Conservation (phyloP, 2,797 vertebrate genomes). For the Chrysocyon brachyurus region DNA sequence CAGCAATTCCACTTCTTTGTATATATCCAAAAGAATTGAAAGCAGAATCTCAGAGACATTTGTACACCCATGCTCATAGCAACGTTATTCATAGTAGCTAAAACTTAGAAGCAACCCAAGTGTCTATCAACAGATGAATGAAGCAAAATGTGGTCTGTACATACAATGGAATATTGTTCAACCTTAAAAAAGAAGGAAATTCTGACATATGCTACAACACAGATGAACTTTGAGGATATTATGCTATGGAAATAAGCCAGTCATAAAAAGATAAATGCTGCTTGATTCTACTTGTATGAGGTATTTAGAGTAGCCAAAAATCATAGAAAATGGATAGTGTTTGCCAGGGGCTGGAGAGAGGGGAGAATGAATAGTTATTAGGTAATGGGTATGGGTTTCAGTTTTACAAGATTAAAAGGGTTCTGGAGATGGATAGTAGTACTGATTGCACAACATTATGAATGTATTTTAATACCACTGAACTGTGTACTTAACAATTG, state of each 20-base stretch:
- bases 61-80: not conserved
- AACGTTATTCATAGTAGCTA: slow-evolving; percentile 21
- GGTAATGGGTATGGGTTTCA: not conserved
- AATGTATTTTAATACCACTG: slow-evolving; percentile 34
- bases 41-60: not conserved
- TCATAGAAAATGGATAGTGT: not conserved
- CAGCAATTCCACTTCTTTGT: not conserved
- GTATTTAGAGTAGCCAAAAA: not conserved
- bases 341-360: not conserved
- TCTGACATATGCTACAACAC: not conserved
- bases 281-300: not conserved
- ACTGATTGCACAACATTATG: not conserved
- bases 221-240: not conserved
- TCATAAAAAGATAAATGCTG: not conserved
- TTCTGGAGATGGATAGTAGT: not conserved
- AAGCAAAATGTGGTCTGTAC: slow-evolving; percentile 1
- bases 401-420: not conserved
- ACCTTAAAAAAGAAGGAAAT: slow-evolving; percentile 3
- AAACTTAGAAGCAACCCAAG: slow-evolving; percentile 15
- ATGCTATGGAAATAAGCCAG: not conserved
- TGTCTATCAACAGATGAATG: not conserved
- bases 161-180: not conserved
- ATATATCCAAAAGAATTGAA: not conserved
- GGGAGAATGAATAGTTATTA: not conserved
- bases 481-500: not conserved